Conservation (phyloP, 2,113 vertebrate species). For the Ornithorhynchus anatinus region DNA sequence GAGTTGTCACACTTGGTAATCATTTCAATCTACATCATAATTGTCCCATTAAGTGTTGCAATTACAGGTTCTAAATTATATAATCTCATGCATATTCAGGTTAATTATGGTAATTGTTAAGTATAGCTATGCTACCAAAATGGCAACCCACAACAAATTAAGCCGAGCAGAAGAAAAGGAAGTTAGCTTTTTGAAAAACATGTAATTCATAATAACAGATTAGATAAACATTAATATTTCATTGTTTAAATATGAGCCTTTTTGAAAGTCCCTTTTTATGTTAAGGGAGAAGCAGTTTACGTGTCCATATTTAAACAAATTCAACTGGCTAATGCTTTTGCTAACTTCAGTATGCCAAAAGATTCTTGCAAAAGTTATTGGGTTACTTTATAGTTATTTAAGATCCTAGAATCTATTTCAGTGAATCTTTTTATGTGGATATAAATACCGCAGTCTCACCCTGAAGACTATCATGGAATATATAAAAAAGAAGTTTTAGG, state of each 20-base stretch:
- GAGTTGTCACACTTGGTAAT: conserved; percentile 59
- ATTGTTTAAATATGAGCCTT: conserved; percentile 1
- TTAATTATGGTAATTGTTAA: conserved; percentile 56
- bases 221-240: neutral
- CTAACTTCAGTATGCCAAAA: conserved; percentile 2
- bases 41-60: conserved; percentile 51
- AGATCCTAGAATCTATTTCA: too few relatives aligned
- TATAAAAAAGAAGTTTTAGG: neutral
- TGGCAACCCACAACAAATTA: conserved; percentile 37
- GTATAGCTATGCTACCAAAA: conserved; percentile 39
- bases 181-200: conserved; percentile 9
- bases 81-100: conserved; percentile 54
- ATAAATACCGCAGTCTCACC: too few relatives aligned
- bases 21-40: conserved; percentile 51
- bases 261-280: conserved; percentile 6
- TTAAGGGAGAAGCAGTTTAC: neutral
- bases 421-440: too few relatives aligned
- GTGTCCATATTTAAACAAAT: conserved; percentile 12
- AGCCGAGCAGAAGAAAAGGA: conserved; percentile 12
- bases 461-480: too few relatives aligned
- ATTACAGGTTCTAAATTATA: conserved; percentile 50
- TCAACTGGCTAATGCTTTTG: conserved; percentile 7
- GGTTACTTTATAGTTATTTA: too few relatives aligned
- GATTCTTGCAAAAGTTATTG: too few relatives aligned
- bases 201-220: conserved; percentile 15